Percentiles rank a stretch among this genome's conserved stretches.
Conservation (phyloP, 2,797 vertebrate species). For the Tenualosa ilisha region DNA sequence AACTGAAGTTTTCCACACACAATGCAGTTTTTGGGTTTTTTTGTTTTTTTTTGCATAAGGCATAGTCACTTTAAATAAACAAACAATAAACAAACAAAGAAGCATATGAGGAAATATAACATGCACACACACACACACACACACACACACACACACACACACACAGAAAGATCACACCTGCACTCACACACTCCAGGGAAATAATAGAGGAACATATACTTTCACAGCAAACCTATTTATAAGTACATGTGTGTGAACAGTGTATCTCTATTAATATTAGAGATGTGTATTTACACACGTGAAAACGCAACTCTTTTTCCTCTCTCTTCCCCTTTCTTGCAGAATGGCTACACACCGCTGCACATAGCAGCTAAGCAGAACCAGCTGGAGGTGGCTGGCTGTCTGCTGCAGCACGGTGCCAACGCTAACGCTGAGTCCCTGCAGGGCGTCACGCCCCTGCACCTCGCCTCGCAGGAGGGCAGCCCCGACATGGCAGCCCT, state of each 20-base stretch:
- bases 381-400: slow-evolving; percentile 82
- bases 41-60: no score
- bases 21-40: no score
- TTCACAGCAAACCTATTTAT: background rate
- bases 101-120: background rate
- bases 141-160: background rate
- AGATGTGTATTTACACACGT: background rate
- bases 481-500: slow-evolving; percentile 82
- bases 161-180: background rate
- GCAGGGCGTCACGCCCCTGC: slow-evolving; percentile 84
- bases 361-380: slow-evolving; percentile 88
- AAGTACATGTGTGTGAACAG: background rate
- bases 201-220: background rate
- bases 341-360: slow-evolving; percentile 88
- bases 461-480: slow-evolving; percentile 85
- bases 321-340: slow-evolving; percentile 22
- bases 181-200: background rate
- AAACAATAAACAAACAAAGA: background rate
- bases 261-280: background rate
- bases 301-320: background rate
- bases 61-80: background rate
- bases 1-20: no score
- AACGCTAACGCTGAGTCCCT: slow-evolving; percentile 75
- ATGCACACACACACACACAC: background rate
- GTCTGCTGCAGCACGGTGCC: slow-evolving; percentile 83